Evolutionary conservation across 1,140 invertebrate species (phyloP), one percentile per base, ranked within the genome.

Genomic region (Drosophila willistoni): DNA sequence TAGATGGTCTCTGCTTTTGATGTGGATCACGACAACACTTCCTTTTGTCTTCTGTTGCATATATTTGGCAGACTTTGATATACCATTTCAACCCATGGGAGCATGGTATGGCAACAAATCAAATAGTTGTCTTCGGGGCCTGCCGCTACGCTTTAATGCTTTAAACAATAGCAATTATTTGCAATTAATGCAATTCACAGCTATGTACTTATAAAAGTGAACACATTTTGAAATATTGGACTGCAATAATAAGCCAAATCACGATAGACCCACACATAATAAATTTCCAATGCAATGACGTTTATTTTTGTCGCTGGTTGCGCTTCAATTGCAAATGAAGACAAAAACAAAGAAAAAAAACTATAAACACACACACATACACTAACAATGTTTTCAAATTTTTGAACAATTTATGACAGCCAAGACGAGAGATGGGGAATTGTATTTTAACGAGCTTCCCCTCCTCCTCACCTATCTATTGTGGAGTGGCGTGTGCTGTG

Each of bases 281-380:
- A 68, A 34, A 60, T 71, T 82, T 44, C 63, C 79, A 82, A 77
- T 68, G 56, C 68, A 66, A 71, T 65, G 73, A 67, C 47, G 13
- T 73, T 77, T 29, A 6, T 29, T 71, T 73, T 69, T 61, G 55
- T 34, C 56, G 57, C 44, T 55, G 39, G 60, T 76, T 77, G 14
- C 73, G 61, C 62, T 69, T 78, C 54, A 73, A 68, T 79, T 72
- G 61, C 76, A 68, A 65, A 39, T 65, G 44, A 39, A 68, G 36
- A 34, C 2, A 44, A 14, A 25, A 39, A 59, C 55, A 17, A 3
- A 34, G 1, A 29, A 39, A 42, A 59, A 34, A 29, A 42, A 42
- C 42, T 33, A 22, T 10, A 7, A 2, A 51, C 56, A 39, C 36
- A 36, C n/a, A 14, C 5, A n/a, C 14, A 25, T 1, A 7, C 36